Base-by-base conservation (phyloP, 2,888 invertebrate genomes). In the Limnephilus marmoratus region DNA sequence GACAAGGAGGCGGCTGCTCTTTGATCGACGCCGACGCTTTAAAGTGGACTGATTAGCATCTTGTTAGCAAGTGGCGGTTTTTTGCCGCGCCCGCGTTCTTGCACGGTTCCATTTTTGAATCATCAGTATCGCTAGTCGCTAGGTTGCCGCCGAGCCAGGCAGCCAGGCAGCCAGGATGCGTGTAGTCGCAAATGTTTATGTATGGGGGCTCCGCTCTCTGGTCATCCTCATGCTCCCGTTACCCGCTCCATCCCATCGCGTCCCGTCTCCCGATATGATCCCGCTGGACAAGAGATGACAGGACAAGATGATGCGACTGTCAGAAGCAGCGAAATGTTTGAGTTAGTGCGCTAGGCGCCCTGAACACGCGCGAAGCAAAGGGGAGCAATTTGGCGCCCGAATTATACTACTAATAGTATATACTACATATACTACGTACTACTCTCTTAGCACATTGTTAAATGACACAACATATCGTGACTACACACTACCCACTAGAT, bases 51-150 rank as follows among this genome's bases (percentile, higher is more conserved):
- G 93, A 93, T 93, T 93, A 93, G 92, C 93, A 93, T 93, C 93
- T 92, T 93, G 93, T 93, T 93, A 93, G 93, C 93, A 92, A 92
- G 92, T 92, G 92, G 92, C 92, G 91, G 92, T 92, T 93, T 93
- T 93, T 93, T 92, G 92, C 92, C 92, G 92, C 91, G 92, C 90
- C 91, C 92, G 92, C 92, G 93, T 93, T 91, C 92, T 92, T 92
- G 92, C 93, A 89, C 92, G 93, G 89, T 53, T 91, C 93, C 91
- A 91, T 91, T 92, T 92, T 83, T 91, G 83, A 91, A 91, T 89
- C 91, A 85, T 91, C 90, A 90, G 90, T 82, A 90, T 90, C 81
- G 90, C 90, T 31, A 31, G 31, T 31, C 31, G 31, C 37, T 41
- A 31, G 90, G 90, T 18, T 29, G 53, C 68, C 88, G 88, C 88